Base-by-base conservation (phyloP, 2,888 invertebrate genomes). In the Rhamnusium bicolor region DNA sequence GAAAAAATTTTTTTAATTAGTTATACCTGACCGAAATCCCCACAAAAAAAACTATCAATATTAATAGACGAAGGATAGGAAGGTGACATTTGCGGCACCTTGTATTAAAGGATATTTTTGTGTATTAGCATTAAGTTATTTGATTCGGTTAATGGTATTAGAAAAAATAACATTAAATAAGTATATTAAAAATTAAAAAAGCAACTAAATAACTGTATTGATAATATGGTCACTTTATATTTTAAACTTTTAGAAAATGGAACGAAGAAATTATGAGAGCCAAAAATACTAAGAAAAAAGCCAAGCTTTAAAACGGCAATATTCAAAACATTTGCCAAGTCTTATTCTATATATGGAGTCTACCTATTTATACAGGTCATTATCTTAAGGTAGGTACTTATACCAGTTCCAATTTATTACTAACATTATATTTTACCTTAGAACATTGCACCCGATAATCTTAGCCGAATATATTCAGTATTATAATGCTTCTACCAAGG, bases 381-480 rank as follows among this genome's bases (percentile, higher is more conserved):
- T 74, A 78, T 92, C 78, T 78, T 93, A 79, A 93, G 91, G 93
- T 92, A 84, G 85, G 88, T 80, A 24, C 2, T 24, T 6, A 24
- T 6, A 24, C 6, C 2, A 24, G 24, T 24, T 24, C 6, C 2
- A 4, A 4, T 24, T 40, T 40, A 14, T 40, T 32, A 4, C 40
- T 40, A 40, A 40, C n/a, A 14, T 4, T 40, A 12, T 40, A n/a
- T 40, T 40, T 40, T 24, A n/a, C 12, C 47, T 24, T 88, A 93
- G 93, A 89, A 90, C 92, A 56, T 79, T 91, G 54, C 90, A 92
- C 81, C 93, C 93, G 0, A 90, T 89, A 73, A 88, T 90, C 3
- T 83, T 93, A 85, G 91, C 92, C 10, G 88, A 91, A 82, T 90
- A 93, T 73, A 93, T 94, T 79, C 90, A 88, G 81, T 92, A 93